phyloP scores from a whole-genome alignment of 2,113 vertebrate species.

The Emydura subglobosa region DNA sequence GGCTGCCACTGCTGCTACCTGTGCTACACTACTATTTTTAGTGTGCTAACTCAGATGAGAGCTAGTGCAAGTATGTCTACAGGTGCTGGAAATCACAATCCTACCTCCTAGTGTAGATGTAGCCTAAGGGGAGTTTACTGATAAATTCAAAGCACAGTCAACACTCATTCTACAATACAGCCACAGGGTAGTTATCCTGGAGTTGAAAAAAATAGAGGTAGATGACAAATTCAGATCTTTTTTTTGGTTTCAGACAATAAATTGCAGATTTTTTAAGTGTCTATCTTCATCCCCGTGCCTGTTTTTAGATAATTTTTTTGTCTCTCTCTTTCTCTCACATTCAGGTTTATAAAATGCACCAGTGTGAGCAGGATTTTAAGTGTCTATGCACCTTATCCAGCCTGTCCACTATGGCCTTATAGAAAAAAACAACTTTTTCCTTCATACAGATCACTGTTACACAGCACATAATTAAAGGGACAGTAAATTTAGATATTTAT shows the following conservation, averaged over 20 bases:
- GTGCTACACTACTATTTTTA: not conserved
- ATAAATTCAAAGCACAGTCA: conserved; percentile 41
- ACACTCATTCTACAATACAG: not conserved
- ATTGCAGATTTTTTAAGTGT: not conserved
- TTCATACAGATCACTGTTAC: not conserved
- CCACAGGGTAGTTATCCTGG: not conserved
- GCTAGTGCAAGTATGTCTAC: not conserved
- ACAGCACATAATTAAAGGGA: not conserved
- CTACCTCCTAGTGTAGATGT: not conserved
- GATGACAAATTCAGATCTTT: not conserved
- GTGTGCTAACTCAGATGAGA: not conserved
- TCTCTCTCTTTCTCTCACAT: not conserved
- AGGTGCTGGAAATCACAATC: not conserved
- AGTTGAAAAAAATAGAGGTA: not conserved
- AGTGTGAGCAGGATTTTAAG: not conserved
- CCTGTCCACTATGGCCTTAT: not conserved
- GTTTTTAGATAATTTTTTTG: not conserved
- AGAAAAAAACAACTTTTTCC: not conserved
- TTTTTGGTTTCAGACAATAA: not conserved
- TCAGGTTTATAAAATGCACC: not conserved
- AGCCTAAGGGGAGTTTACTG: conserved; percentile 17
- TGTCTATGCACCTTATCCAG: not conserved
- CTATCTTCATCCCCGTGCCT: not conserved
- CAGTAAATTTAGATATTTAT: not conserved
- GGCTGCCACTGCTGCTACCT: not conserved